Evolutionary conservation across 2,888 invertebrate species (phyloP), one percentile per base, ranked within the genome.

Genomic region (Carpatolechia fugitivella): DNA sequence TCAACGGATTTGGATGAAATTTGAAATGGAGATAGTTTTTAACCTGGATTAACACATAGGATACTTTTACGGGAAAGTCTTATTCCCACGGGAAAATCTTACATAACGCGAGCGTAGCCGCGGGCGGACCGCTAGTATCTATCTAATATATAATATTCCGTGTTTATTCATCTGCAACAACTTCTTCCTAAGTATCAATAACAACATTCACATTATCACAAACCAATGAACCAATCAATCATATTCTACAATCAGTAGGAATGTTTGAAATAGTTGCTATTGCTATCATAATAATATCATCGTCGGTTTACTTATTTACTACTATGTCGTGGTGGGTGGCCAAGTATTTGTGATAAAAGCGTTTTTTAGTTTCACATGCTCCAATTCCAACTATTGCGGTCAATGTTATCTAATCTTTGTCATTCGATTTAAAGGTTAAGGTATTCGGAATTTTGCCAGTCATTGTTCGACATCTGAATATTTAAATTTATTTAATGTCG

Each of bases 361-460:
- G 30, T 48, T 44, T 29, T 31, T 24, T 18, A n/a, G 16, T 35
- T 50, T 44, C 44, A 54, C 48, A 55, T 47, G 35, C 60, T 64
- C 65, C 63, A 65, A 66, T 68, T 66, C 65, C 64, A 63, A 57
- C 60, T 57, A 52, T 36, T 36, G n/a, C 11, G 13, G 11, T 40
- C 16, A 10, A 40, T 16, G 18, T 41, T 18, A 20, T 41, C 11
- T 41, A 18, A 20, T 11, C 10, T 11, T 18, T 18, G 40, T 41
- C 40, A 41, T 36, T 1, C 10, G 14, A 13, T 35, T 14, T 7
- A 14, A 36, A 36, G 36, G 36, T 36, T 36, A 36, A 36, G 11
- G 1, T 7, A 14, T 36, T 36, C 13, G 36, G 13, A 13, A 13
- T 36, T 7, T 24, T 24, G 24, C 24, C 24, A 6, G 24, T 24